phyloP scores from a whole-genome alignment of 1,140 invertebrate genomes.

The Eubasilissa regina region DNA sequence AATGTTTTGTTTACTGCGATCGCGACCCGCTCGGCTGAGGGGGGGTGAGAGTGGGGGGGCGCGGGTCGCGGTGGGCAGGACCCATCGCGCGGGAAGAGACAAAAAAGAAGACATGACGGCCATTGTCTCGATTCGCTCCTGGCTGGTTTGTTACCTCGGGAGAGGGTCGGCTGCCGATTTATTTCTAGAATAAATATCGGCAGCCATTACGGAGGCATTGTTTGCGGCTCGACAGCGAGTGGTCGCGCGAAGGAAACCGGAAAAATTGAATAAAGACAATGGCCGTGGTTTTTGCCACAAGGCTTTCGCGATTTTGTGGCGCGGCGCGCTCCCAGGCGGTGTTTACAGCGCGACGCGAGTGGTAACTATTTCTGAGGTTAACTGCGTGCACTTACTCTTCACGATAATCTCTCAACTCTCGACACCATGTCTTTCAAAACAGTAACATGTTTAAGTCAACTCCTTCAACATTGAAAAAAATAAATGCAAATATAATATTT shows the following conservation, averaged over 20 bases:
- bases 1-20: no score
- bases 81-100: slow-evolving; percentile 5
- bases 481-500: no score
- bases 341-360: no score
- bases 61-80: slow-evolving; percentile 6
- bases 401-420: no score
- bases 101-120: slow-evolving; percentile 30
- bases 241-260: not conserved
- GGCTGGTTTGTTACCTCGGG: slow-evolving; percentile 9
- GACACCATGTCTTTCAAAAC: no score
- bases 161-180: slow-evolving; percentile 31
- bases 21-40: not conserved
- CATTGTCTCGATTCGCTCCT: slow-evolving; percentile 43
- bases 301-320: no score
- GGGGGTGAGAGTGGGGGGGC: not conserved
- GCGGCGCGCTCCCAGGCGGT: no score
- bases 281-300: not conserved
- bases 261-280: not conserved
- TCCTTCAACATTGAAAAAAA: no score
- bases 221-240: not conserved
- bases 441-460: no score
- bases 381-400: no score
- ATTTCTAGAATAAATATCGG: slow-evolving; percentile 37
- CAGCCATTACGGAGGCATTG: slow-evolving; percentile 14
- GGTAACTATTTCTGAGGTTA: no score